Percentiles rank a stretch among this genome's conserved stretches.
Evolutionary conservation across 2,113 vertebrate genomes (phyloP).

Genomic region (Herpetotheres cachinnans): DNA sequence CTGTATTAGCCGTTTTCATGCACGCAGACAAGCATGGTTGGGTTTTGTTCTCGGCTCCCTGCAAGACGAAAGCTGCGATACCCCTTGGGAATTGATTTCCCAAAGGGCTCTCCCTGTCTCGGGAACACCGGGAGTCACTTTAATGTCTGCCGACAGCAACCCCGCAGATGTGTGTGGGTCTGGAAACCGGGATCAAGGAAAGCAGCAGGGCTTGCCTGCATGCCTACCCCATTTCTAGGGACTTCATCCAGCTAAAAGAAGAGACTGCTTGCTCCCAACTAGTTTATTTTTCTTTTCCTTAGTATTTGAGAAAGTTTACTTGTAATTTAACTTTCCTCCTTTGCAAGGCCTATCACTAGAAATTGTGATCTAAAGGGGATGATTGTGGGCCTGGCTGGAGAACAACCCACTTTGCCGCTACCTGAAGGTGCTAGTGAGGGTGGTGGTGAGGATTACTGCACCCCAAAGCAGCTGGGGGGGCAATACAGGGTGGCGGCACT

Average conservation of each 20-base stretch:
- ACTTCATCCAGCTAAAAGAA: not conserved
- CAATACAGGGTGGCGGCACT: accelerated
- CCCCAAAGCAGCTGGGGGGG: not conserved
- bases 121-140: not conserved
- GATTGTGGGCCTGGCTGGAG: not conserved
- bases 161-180: accelerated
- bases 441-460: not conserved
- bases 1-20: not conserved
- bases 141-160: not conserved
- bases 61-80: not conserved
- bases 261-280: not conserved
- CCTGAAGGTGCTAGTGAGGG: not conserved
- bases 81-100: not conserved
- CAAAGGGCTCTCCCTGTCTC: not conserved
- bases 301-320: not conserved
- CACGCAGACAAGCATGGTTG: not conserved
- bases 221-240: too few species aligned
- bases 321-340: not conserved
- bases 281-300: not conserved
- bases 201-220: not conserved
- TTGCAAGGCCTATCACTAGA: not conserved
- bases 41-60: not conserved
- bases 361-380: not conserved
- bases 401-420: not conserved
- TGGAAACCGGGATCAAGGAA: accelerated